phyloP scores from a whole-genome alignment of 1,140 invertebrate species.

The Drosophila kohkoa region DNA sequence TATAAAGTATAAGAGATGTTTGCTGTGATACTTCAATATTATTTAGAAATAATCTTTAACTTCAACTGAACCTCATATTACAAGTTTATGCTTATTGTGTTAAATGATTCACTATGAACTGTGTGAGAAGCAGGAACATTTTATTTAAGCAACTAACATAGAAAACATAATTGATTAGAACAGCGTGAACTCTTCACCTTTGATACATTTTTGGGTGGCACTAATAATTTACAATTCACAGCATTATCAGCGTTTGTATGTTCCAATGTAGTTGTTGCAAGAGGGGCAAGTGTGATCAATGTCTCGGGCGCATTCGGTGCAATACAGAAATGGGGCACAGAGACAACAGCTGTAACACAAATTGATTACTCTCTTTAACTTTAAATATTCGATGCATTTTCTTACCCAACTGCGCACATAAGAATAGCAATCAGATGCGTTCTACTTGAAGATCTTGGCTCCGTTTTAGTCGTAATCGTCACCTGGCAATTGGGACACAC shows the following conservation, averaged over 20 bases:
- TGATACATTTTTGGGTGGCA: too few species aligned
- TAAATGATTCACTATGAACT: not conserved
- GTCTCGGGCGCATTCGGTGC: not conserved
- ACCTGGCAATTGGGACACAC: slow-evolving; percentile 13
- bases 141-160: not conserved
- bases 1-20: too few species aligned
- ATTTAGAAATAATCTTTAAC: too few species aligned
- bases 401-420: slow-evolving; percentile 10
- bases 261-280: slow-evolving; percentile 13
- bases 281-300: not conserved
- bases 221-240: too few species aligned
- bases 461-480: not conserved
- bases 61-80: too few species aligned
- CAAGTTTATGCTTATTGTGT: not conserved
- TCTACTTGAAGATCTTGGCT: not conserved
- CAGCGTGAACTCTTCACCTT: too few species aligned
- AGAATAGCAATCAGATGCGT: slow-evolving; percentile 25
- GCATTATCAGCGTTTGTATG: slow-evolving; percentile 1
- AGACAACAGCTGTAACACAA: not conserved
- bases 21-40: too few species aligned
- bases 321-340: not conserved
- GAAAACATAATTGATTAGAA: not conserved
- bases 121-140: not conserved
- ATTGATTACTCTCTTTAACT: too few species aligned
- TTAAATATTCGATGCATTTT: not conserved